Evolutionary conservation across 2,113 vertebrate species (phyloP), one percentile per base, ranked within the genome.

Genomic region (Corydoras maculifer): DNA sequence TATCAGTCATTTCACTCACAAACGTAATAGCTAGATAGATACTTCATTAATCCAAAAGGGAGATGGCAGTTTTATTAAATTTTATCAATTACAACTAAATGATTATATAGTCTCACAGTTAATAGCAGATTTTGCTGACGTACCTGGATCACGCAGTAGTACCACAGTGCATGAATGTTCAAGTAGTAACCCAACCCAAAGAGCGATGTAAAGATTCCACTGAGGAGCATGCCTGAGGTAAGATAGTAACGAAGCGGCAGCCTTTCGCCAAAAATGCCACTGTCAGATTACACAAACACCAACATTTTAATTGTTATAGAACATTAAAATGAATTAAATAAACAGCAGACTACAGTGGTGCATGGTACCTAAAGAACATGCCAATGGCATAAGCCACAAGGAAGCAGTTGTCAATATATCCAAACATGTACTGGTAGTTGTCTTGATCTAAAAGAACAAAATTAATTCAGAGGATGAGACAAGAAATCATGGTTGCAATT

Each of bases 201-300:
- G 13, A 99, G 91, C 0, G 84, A 48, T 0, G 97, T 98, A 76
- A 98, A 98, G 51, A 97, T 60, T 6, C 96, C 95, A 0, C 94
- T 97, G 78, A 91, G 84, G 68, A 98, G 43, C 97, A 99, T 98
- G 3, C 97, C 97, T 0, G 81, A 73, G 0, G 91, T 91, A 9
- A 99, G 90, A 86, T 98, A 99, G 57, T 97, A 98, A 1, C 97
- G 91, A 55, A 99, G 87, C 0, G 97, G 92, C n/a, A 99, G 88
- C 0, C 97, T 93, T 85, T 99, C 97, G 10, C 96, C 94, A 0
- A 99, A 97, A 12, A 98, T 94, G 13, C 96, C 96, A 0, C 96
- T 98, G 86, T 3, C 0, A 71, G 76, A 3, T 18, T 75, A 13
- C 70, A 48, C 29, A 50, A n/a, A n/a, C 3, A 53, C 5, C 11